Base-by-base conservation (phyloP, 2,888 invertebrate species). In the Dynastes hyllus region DNA sequence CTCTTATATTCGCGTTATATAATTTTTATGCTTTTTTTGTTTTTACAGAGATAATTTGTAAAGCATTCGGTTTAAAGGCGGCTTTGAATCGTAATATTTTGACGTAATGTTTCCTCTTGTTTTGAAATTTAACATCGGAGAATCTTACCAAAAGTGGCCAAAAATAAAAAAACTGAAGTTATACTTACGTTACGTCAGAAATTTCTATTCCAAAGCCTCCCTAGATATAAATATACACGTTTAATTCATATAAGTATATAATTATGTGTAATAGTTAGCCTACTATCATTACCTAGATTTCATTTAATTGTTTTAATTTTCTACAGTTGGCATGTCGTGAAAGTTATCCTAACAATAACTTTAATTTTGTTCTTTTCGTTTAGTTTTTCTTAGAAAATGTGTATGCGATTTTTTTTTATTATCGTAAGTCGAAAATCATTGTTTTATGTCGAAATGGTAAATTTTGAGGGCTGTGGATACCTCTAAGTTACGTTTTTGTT, bases 261-360 rank as follows among this genome's bases (percentile, higher is more conserved):
- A 67, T 76, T 76, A 76, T 55, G 61, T 66, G 32, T 67, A 69
- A 51, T 11, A 11, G 51, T 22, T 69, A 51, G 65, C 78, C 45
- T 78, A 78, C 55, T 76, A 55, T 78, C 73, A 79, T 79, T 79
- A 70, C 69, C 79, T 79, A 79, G 13, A 45, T 45, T 45, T 45
- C 45, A 45, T 45, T 45, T 63, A 32, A 63, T 27, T 69, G 51
- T 71, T 73, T 73, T 76, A 70, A 76, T 76, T 76, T 79, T 79
- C 76, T 79, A 79, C 76, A 79, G 76, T 79, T 79, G 79, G 76
- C 76, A 61, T 45, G 45, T 45, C 45, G 45, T 11, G 45, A 45
- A 45, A 45, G 45, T 45, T 2, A 45, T 45, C 11, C 45, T 45
- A 58, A 50, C 55, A 45, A 78, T 65, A 53, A 55, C 37, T 37